Evolutionary conservation across 2,888 invertebrate genomes (phyloP), one percentile per base, ranked within the genome.

Genomic region (Frankliniella intonsa): DNA sequence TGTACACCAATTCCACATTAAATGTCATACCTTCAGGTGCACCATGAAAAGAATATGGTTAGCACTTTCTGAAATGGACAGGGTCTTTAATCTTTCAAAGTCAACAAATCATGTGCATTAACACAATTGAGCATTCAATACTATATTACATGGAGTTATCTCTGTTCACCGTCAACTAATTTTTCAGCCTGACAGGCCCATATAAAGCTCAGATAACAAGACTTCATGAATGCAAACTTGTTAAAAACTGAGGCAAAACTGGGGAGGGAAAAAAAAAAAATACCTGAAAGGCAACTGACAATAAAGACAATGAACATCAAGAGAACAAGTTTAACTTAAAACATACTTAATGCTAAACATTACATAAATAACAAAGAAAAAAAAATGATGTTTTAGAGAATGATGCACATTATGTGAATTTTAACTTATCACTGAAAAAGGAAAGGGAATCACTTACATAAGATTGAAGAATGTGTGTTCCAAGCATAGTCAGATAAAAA

Each of bases 101-200:
- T 76, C 25, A 76, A 76, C 69, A 76, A 76, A 76, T 76, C n/a
- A 76, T 76, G 69, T 76, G 69, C n/a, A 76, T 25, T 25, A 76
- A 76, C 69, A 76, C 69, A 76, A 76, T 76, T 76, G 69, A 76
- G 69, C 69, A 76, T 76, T 76, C 69, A 76, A 25, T 25, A 76
- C 25, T 76, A 76, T 76, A 76, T 22, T 76, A 76, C 69, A 76
- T 25, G 69, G 25, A 76, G 69, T 76, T 25, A 22, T 25, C 69
- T 76, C 69, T 25, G 25, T 12, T 76, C 22, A 76, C 69, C 25
- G 10, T 25, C 69, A 76, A 38, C 38, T 76, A 25, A 76, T 76
- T 76, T 76, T 22, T 12, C 9, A 12, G 0, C 25, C 10, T 8
- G 25, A 25, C 25, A 76, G 69, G 22, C 69, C 69, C 10, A 12